Percentiles rank a stretch among this genome's conserved stretches.
phyloP scores from a whole-genome alignment of 2,113 vertebrate species.

The Phalacrocorax carbo region DNA sequence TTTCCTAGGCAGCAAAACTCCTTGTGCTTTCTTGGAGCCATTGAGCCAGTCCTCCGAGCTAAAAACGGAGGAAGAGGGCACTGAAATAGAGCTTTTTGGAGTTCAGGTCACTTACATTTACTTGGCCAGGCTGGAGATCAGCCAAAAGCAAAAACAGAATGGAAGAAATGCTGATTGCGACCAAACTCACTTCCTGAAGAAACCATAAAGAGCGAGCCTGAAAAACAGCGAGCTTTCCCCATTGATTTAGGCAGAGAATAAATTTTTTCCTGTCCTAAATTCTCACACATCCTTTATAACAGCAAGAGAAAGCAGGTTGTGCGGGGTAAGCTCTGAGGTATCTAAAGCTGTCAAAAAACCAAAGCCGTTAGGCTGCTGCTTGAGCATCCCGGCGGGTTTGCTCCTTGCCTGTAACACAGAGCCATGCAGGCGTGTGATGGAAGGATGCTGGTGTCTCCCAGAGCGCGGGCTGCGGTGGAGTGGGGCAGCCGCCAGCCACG shows the following conservation, averaged over 20 bases:
- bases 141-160: not conserved
- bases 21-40: not conserved
- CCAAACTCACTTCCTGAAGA: not conserved
- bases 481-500: not conserved
- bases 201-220: not conserved
- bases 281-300: not conserved
- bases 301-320: not conserved
- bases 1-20: conserved; percentile 4
- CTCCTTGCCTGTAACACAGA: not conserved
- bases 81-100: not conserved
- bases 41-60: not conserved
- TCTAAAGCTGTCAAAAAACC: not conserved
- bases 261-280: not conserved
- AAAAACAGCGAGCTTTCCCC: not conserved
- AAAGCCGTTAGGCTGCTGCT: not conserved
- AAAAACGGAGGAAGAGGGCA: conserved; percentile 2
- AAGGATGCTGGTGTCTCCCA: not conserved
- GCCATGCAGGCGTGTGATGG: fast-evolving
- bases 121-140: not conserved
- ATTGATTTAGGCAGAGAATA: not conserved
- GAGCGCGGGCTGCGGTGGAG: not conserved
- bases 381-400: not conserved
- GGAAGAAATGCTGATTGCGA: not conserved
- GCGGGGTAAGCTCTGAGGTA: not conserved
- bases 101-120: not conserved